Evolutionary conservation across 1,140 invertebrate genomes (phyloP), one percentile per base, ranked within the genome.

Genomic region (Lucilia sericata): DNA sequence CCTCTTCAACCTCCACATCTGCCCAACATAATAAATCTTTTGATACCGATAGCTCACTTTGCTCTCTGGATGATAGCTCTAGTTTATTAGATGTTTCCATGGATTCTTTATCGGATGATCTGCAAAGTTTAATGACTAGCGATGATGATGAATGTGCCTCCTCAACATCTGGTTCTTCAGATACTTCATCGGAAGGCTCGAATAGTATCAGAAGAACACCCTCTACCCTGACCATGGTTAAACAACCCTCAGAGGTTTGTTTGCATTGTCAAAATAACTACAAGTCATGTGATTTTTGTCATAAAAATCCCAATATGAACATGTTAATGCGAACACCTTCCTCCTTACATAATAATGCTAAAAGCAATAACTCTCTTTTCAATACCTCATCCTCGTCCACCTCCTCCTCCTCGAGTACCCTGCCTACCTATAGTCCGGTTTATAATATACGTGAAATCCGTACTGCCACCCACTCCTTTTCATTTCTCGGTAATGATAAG

Each of bases 391-490:
- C n/a, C n/a, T n/a, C n/a, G n/a, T 14, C 84, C 80, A 84, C 13
- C 51, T 55, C 78, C 60, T 70, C 34, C 25, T 75, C 86, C 10
- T n/a, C n/a, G n/a, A n/a, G n/a, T n/a, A 82, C 84, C 3, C 85
- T 87, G 0, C 85, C 86, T 0, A 85, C 86, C 65, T 91, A 91
- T 84, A 91, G 86, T 70, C 90, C 90, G 0, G 90, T 91, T 0
- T 91, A 91, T 75, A 91, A 91, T 83, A 91, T 91, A 21, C 89
- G 90, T 0, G 90, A 91, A 70, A 91, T 91, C 10, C 87, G 90
- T 74, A 90, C 90, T 0, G 86, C 86, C 1, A 84, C 87, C 12
- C 89, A 91, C 85, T 91, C 88, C 30, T 91, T 91, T 85, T 91
- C 90, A 55, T 86, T 88, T 34, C 86, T 91, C 74, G 90, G 90